Evolutionary conservation across 1,140 invertebrate species (phyloP).

Genomic region (Dufourea novaeangliae): DNA sequence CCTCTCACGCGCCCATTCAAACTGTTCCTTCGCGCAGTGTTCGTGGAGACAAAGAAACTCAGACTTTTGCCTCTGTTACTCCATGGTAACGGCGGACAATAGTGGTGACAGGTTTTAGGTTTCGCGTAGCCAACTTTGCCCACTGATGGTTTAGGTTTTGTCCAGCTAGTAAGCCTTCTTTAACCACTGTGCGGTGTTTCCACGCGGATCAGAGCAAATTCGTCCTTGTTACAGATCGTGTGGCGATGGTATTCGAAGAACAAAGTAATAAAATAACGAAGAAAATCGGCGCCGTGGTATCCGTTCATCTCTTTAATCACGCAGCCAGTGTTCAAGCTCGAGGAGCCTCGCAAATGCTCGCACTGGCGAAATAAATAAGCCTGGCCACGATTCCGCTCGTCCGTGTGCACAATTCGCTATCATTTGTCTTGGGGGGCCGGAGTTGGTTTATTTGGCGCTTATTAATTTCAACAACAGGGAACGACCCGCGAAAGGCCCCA

Average conservation of each 20-base stretch:
- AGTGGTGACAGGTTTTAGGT: too few relatives aligned
- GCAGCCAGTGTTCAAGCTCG: conserved; percentile 48
- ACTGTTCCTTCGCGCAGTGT: too few relatives aligned
- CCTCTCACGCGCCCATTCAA: too few relatives aligned
- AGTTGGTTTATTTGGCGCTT: conserved; percentile 69
- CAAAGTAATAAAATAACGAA: too few relatives aligned
- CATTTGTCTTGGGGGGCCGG: conserved; percentile 67
- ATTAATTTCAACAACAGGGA: conserved; percentile 69
- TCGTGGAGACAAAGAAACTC: too few relatives aligned
- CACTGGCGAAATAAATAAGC: conserved; percentile 61
- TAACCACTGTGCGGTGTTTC: neutral
- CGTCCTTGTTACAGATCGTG: conserved; percentile 38
- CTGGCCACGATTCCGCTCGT: conserved; percentile 42
- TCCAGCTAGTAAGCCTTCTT: too few relatives aligned
- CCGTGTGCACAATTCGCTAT: conserved; percentile 61
- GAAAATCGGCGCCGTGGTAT: conserved; percentile 54
- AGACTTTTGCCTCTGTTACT: too few relatives aligned
- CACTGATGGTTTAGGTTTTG: too few relatives aligned
- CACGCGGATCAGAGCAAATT: conserved; percentile 57
- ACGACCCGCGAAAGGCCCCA: conserved; percentile 41
- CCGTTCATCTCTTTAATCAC: conserved; percentile 68
- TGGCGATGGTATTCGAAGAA: conserved; percentile 14
- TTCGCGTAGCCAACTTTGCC: too few relatives aligned
- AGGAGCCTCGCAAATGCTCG: conserved; percentile 3
- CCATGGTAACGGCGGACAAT: too few relatives aligned